A percentile compares a stretch with the other conserved stretches of the same genome.
Evolutionary conservation across 2,113 vertebrate species (phyloP).

Genomic region (Sclerurus mexicanus): DNA sequence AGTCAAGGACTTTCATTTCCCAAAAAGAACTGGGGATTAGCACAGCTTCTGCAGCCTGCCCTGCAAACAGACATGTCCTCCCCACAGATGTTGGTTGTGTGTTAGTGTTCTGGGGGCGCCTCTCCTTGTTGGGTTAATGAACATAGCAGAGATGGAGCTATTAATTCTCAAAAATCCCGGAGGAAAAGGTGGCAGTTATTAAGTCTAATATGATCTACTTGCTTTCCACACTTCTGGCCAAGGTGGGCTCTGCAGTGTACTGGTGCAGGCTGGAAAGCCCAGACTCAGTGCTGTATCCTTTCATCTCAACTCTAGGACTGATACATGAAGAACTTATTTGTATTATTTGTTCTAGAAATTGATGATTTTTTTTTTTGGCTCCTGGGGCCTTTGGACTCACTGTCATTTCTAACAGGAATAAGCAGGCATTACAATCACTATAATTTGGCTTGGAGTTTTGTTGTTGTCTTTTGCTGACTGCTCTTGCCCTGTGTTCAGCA

Average conservation of each 20-base stretch:
- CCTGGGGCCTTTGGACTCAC: neutral
- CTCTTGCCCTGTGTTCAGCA: neutral
- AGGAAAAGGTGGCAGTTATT: neutral
- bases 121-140: neutral
- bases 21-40: slow-evolving; percentile 54
- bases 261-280: neutral
- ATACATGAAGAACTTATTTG: neutral
- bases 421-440: fast-evolving
- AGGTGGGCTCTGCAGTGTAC: neutral
- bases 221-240: neutral
- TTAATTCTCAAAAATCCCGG: neutral
- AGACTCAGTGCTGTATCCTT: neutral
- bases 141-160: neutral
- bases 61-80: neutral
- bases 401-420: neutral
- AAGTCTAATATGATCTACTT: neutral
- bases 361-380: neutral
- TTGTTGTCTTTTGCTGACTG: neutral
- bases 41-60: slow-evolving; percentile 19
- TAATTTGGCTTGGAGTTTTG: neutral
- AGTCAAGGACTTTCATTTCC: slow-evolving; percentile 68
- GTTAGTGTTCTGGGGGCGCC: neutral
- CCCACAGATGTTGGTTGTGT: neutral
- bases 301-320: neutral
- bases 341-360: neutral